Base-by-base conservation (phyloP, 2,113 vertebrate species). In the Bolborhynchus lineola region DNA sequence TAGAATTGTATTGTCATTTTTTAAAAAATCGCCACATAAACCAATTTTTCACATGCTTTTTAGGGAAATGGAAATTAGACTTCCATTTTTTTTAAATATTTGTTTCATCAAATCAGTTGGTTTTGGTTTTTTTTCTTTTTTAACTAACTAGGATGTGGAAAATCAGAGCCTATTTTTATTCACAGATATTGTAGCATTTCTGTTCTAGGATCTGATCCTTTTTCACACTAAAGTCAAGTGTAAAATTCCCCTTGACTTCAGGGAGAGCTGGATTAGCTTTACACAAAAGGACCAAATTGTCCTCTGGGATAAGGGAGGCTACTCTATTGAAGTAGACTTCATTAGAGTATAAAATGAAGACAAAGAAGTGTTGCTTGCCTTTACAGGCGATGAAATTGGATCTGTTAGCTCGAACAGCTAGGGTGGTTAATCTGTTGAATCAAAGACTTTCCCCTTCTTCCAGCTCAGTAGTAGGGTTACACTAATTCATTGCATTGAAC, bases 191-290 rank as follows among this genome's bases (percentile, higher is more conserved):
- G 84, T 82, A 78, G 16, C 4, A 0, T 59, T 55, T 11, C 72
- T 82, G 13, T 90, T 88, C 29, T 86, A 60, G 33, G 63, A 81
- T 19, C 18, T 88, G 92, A 92, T 94, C 85, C 76, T 88, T 83
- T 95, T 88, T 92, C 76, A 78, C 79, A 86, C 65, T 78, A 69
- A 97, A 90, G 70, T 95, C 81, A 94, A 91, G 81, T 91, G 75
- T 82, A 82, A 12, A 92, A 83, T 94, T 95, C 82, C 79, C 37
- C 90, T 91, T 94, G 86, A 82, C 93, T 96, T 88, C 79, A 46
- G 65, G 72, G 80, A 78, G 55, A 93, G 47, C 35, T 65, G 86
- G 86, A 90, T 96, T 97, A 97, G 64, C 26, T 78, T 83, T 82
- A 52, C 52, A 93, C 77, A 96, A 88, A 94, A 92, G 92, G 24